phyloP scores from a whole-genome alignment of 2,888 invertebrate species.

The Subacronicta megacephala region DNA sequence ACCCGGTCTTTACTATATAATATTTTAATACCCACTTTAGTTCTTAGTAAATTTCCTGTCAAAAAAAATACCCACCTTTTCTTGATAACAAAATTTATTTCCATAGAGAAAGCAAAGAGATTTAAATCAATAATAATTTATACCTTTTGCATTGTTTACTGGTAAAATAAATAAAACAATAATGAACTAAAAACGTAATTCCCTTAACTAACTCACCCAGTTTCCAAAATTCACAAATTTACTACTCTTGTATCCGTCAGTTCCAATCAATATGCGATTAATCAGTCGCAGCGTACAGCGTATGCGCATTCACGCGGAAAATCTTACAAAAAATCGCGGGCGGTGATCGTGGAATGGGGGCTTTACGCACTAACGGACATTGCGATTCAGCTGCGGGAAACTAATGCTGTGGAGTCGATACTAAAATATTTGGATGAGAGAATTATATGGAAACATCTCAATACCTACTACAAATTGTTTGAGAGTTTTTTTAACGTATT shows the following conservation, averaged over 20 bases:
- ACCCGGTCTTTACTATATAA: no score
- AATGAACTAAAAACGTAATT: conserved; percentile 8
- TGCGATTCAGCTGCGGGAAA: conserved; percentile 69
- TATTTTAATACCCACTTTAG: no score
- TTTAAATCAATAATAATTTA: no score
- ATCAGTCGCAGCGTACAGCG: conserved; percentile 82
- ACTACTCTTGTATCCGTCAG: conserved; percentile 62
- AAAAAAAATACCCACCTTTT: no score
- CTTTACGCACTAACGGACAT: conserved; percentile 78
- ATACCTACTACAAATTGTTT: no score
- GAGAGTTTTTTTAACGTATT: no score
- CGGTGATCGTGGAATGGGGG: conserved; percentile 54
- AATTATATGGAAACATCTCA: no score
- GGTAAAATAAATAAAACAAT: background rate
- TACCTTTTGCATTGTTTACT: no score
- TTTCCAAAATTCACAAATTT: conserved; percentile 36
- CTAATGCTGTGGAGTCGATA: conserved; percentile 61
- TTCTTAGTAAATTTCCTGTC: no score
- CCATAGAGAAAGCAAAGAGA: no score
- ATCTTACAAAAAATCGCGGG: conserved; percentile 88
- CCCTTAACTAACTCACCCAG: conserved; percentile 28
- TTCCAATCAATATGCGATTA: conserved; percentile 88
- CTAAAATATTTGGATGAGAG: conserved; percentile 1
- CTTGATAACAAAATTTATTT: no score
- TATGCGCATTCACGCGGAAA: conserved; percentile 84